Evolutionary conservation across 2,797 vertebrate genomes (phyloP).

Genomic region (Antennarius maculatus): DNA sequence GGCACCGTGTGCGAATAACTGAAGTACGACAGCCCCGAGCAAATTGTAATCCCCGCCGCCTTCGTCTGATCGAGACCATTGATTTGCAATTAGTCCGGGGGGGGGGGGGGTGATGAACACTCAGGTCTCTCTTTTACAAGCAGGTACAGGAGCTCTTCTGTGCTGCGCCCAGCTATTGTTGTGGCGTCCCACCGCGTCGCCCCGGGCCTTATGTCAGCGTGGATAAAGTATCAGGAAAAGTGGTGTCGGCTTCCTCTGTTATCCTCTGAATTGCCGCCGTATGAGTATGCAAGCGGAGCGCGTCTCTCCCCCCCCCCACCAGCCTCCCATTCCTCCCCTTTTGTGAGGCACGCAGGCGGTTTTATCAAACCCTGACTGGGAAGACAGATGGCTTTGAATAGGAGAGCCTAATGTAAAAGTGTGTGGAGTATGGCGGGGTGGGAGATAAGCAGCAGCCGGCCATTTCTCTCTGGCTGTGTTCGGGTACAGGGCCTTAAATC

Average conservation of each 20-base stretch:
- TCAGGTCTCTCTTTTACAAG: conserved; percentile 50
- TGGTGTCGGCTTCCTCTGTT: conserved; percentile 52
- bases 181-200: conserved; percentile 51
- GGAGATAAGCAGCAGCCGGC: conserved; percentile 78
- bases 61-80: conserved; percentile 65
- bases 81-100: conserved; percentile 75
- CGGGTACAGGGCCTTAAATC: conserved; percentile 81
- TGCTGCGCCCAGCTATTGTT: conserved; percentile 49
- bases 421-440: conserved; percentile 74
- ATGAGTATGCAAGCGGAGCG: conserved; percentile 69
- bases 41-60: conserved; percentile 56
- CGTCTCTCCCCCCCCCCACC: conserved; percentile 20
- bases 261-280: conserved; percentile 47
- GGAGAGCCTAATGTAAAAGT: conserved; percentile 81
- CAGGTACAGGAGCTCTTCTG: conserved; percentile 54
- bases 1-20: conserved; percentile 55
- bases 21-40: conserved; percentile 46
- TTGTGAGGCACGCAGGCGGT: conserved; percentile 58
- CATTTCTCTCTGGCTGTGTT: conserved; percentile 76
- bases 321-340: conserved; percentile 43
- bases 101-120: conserved; percentile 40
- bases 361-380: conserved; percentile 81
- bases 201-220: conserved; percentile 48
- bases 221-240: conserved; percentile 62
- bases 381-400: conserved; percentile 82